Conservation (phyloP, 2,888 invertebrate species). For the Malthinus flaveolus region DNA sequence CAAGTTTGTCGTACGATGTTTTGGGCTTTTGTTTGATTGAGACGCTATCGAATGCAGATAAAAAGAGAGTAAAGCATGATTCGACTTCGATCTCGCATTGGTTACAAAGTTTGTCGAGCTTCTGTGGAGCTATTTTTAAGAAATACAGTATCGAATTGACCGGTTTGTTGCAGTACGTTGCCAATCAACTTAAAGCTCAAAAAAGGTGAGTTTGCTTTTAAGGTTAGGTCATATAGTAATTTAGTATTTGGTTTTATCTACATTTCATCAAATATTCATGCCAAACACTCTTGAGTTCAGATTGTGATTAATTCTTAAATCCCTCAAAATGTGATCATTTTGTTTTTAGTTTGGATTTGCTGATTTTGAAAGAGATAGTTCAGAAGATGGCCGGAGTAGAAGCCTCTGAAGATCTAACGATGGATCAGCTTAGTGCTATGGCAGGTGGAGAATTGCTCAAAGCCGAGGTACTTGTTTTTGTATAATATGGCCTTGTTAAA, state of each 20-base stretch:
- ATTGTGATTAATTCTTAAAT: too few species aligned
- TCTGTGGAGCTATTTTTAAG: slow-evolving; percentile 95
- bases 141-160: slow-evolving; percentile 96
- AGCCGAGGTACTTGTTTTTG: slow-evolving; percentile 80
- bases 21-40: slow-evolving; percentile 95
- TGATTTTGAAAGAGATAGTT: slow-evolving; percentile 95
- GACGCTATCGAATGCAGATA: slow-evolving; percentile 78
- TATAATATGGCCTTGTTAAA: not conserved
- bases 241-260: not conserved
- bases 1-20: slow-evolving; percentile 93
- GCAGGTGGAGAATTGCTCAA: slow-evolving; percentile 94
- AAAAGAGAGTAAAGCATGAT: slow-evolving; percentile 80
- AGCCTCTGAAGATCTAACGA: slow-evolving; percentile 93
- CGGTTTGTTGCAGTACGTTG: slow-evolving; percentile 94
- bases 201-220: slow-evolving; percentile 69
- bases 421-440: slow-evolving; percentile 95
- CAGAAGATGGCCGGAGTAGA: slow-evolving; percentile 99
- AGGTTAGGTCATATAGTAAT: too few species aligned
- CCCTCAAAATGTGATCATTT: not conserved
- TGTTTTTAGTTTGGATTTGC: slow-evolving; percentile 78
- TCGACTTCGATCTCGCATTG: slow-evolving; percentile 91
- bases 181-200: slow-evolving; percentile 93
- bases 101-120: slow-evolving; percentile 92
- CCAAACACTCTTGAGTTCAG: too few species aligned
- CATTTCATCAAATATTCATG: not conserved